phyloP scores from a whole-genome alignment of 2,797 vertebrate genomes.

The Decapterus maruadsi region DNA sequence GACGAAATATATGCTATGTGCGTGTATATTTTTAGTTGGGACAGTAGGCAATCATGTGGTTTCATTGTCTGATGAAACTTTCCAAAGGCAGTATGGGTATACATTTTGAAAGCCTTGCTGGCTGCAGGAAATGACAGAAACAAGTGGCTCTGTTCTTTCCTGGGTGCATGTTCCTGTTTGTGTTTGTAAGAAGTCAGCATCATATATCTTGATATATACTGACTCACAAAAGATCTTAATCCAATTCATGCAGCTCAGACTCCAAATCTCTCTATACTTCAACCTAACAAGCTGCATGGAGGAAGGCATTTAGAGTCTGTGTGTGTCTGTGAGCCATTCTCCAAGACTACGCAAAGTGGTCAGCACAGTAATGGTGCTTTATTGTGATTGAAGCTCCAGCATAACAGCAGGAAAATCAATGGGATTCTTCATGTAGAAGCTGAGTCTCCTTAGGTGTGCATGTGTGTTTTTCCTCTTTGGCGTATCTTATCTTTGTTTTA shows the following conservation, averaged over 20 bases:
- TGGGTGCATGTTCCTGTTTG: conserved; percentile 28
- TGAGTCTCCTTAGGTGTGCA: conserved; percentile 35
- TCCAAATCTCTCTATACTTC: conserved; percentile 55
- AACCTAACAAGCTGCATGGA: conserved; percentile 59
- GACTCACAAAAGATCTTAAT: conserved; percentile 66
- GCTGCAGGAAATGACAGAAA: conserved; percentile 33
- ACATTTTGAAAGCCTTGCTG: conserved; percentile 11
- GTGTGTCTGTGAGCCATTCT: conserved; percentile 46
- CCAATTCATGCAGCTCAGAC: conserved; percentile 62
- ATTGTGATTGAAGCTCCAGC: conserved; percentile 75
- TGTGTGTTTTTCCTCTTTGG: conserved; percentile 23
- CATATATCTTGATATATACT: conserved; percentile 70
- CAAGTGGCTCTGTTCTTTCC: conserved; percentile 14
- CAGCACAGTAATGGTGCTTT: conserved; percentile 73
- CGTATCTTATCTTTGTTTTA: conserved; percentile 43
- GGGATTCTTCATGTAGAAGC: conserved; percentile 49
- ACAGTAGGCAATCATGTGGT: conserved; percentile 38
- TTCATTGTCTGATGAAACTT: conserved; percentile 61
- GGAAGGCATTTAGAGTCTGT: conserved; percentile 45
- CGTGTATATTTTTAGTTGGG: conserved; percentile 32
- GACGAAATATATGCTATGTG: conserved; percentile 29
- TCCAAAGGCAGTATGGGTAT: conserved; percentile 20
- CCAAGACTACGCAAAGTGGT: conserved; percentile 61
- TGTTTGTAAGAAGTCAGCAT: conserved; percentile 50
- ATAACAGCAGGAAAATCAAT: conserved; percentile 77